Evolutionary conservation across 2,888 invertebrate species (phyloP).

Genomic region (Macroteleia sp.): DNA sequence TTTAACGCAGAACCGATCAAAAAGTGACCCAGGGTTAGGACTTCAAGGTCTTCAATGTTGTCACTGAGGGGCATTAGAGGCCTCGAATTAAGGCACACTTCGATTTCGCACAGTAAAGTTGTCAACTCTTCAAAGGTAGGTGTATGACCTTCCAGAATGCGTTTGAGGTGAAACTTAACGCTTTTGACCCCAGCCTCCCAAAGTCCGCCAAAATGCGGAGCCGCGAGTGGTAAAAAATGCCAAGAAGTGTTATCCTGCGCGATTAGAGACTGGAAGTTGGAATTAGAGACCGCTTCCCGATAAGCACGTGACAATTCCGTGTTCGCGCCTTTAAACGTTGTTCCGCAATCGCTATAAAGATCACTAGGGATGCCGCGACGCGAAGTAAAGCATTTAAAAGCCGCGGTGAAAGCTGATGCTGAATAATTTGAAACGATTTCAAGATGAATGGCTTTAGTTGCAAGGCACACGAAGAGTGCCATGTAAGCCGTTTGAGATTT

Average conservation of each 20-base stretch:
- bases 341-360: background rate
- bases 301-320: background rate
- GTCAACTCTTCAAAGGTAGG: no score
- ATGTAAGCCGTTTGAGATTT: conserved; percentile 21
- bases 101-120: no score
- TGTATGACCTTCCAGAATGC: no score
- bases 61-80: no score
- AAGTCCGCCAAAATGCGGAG: conserved; percentile 1
- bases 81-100: no score
- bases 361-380: background rate
- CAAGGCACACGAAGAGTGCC: conserved; percentile 30
- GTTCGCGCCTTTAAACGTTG: background rate
- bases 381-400: background rate
- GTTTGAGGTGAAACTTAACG: no score
- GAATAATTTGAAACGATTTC: conserved; percentile 27
- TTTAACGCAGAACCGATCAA: no score
- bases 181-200: conserved; percentile 5
- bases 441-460: conserved; percentile 20
- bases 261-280: background rate
- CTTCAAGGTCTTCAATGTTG: no score
- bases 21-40: no score
- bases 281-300: no score
- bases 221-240: background rate
- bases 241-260: background rate
- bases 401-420: background rate